phyloP scores from a whole-genome alignment of 2,797 vertebrate species.

The Sciurus carolinensis region DNA sequence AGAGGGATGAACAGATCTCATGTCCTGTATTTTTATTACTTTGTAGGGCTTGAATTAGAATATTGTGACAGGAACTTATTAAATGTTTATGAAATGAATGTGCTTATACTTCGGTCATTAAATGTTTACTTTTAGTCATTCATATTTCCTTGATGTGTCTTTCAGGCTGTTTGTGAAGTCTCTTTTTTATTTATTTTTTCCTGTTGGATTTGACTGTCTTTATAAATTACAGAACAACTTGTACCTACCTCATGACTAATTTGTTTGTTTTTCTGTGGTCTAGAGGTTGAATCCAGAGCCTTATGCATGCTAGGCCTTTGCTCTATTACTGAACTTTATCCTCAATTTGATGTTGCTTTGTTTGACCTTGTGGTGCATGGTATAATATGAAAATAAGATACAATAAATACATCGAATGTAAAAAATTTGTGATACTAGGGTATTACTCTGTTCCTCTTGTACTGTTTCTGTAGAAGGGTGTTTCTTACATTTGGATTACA shows the following conservation, averaged over 20 bases:
- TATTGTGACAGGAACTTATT: slow-evolving; percentile 58
- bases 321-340: no score
- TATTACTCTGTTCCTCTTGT: slow-evolving; percentile 63
- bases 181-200: no score
- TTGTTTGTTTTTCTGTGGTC: no score
- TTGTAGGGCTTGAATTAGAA: slow-evolving; percentile 63
- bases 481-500: slow-evolving; percentile 32
- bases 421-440: slow-evolving; percentile 31
- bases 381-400: slow-evolving; percentile 10
- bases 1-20: slow-evolving; percentile 18
- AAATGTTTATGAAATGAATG: slow-evolving; percentile 67
- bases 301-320: no score
- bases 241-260: no score
- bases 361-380: slow-evolving; percentile 4
- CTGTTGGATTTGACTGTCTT: no score
- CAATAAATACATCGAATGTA: slow-evolving; percentile 56
- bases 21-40: slow-evolving; percentile 62
- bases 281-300: no score
- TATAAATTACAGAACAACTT: no score
- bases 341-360: neutral
- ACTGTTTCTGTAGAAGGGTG: slow-evolving; percentile 52
- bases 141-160: slow-evolving; percentile 54
- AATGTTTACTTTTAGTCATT: slow-evolving; percentile 66
- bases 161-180: neutral
- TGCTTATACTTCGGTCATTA: slow-evolving; percentile 59